Percentiles rank a stretch among this genome's conserved stretches.
Conservation (phyloP, 2,113 vertebrate species). For the Crocuta crocuta region DNA sequence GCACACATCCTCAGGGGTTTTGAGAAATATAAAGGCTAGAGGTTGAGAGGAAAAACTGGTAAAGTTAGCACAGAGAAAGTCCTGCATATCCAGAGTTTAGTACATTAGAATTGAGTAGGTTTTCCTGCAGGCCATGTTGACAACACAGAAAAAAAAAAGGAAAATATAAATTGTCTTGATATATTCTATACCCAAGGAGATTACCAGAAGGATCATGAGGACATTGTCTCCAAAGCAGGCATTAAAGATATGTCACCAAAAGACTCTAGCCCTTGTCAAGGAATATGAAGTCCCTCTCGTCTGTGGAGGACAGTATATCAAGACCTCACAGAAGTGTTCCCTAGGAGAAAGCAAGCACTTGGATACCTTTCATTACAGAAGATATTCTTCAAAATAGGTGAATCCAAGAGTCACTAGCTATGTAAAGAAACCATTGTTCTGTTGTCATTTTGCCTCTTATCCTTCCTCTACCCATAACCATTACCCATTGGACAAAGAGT, state of each 20-base stretch:
- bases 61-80: background rate
- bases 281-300: background rate
- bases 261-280: background rate
- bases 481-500: background rate
- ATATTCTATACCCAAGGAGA: background rate
- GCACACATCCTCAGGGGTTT: background rate
- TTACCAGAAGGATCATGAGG: background rate
- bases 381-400: background rate
- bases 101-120: background rate
- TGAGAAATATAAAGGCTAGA: background rate
- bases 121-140: background rate
- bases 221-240: background rate
- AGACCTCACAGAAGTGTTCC: background rate
- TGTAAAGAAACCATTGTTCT: background rate
- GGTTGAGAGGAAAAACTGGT: rapidly evolving
- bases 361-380: background rate
- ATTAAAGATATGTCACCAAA: background rate
- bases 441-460: background rate
- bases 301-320: background rate
- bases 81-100: background rate
- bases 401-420: background rate
- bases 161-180: background rate
- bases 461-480: background rate
- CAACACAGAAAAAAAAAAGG: background rate
- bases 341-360: background rate